Percentiles rank a stretch among this genome's conserved stretches.
These are phyloP conservation scores for Heteractis magnifica DNA, from an alignment of 92 coral and sea anemone species.

Conservation along the genomic window DNA sequence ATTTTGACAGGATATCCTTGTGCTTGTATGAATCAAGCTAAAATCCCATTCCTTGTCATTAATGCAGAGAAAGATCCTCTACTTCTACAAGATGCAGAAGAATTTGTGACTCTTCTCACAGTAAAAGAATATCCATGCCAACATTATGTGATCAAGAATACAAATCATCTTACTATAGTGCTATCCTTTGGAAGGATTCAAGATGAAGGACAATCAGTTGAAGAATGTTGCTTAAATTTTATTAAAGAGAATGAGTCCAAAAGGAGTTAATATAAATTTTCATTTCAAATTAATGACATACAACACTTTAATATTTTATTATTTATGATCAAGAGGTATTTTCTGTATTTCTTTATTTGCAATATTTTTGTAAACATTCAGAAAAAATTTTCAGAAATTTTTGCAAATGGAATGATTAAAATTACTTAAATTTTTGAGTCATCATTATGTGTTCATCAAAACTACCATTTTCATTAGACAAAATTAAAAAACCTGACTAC, in stretches of 20 bases:
- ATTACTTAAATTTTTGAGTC: too few species aligned
- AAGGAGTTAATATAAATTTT: not conserved
- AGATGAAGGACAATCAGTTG: not conserved
- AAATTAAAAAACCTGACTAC: not conserved
- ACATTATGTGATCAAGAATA: constrained; percentile 27
- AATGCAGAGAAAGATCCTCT: constrained; percentile 52
- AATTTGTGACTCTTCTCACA: constrained; percentile 36
- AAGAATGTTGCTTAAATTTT: constrained; percentile 13
- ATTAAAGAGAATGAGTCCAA: constrained; percentile 7
- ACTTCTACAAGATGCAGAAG: constrained; percentile 44
- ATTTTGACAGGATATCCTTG: not conserved
- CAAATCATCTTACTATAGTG: constrained; percentile 51
- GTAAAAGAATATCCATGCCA: constrained; percentile 12
- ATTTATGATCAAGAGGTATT: too few species aligned
- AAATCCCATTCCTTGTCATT: constrained; percentile 50
- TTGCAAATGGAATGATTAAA: too few species aligned
- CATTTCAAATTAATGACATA: not conserved
- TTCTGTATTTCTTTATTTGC: too few species aligned
- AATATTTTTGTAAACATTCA: too few species aligned
- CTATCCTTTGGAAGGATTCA: constrained; percentile 26
- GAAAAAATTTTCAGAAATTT: too few species aligned
- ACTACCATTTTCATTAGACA: too few species aligned
- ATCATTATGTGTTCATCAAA: too few species aligned
- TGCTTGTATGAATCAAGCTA: not conserved
- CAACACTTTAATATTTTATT: too few species aligned